phyloP scores from a whole-genome alignment of 2,797 vertebrate species.

The Acanthurus leucopareius region DNA sequence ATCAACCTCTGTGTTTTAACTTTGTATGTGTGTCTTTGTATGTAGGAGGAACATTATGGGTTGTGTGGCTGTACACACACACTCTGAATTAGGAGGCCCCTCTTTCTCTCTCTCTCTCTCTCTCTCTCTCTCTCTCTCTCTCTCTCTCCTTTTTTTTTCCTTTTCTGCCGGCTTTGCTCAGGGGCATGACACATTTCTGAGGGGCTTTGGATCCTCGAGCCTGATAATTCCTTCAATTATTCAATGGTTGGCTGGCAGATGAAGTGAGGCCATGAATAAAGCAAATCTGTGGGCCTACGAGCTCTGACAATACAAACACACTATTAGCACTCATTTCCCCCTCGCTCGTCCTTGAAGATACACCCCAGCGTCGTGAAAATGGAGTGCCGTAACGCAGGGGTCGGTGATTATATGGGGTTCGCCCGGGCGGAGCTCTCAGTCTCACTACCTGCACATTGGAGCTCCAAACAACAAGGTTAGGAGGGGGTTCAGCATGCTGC shows the following conservation, averaged over 20 bases:
- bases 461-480: constrained; percentile 48
- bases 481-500: constrained; percentile 9
- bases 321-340: constrained; percentile 69
- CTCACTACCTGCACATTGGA: constrained; percentile 51
- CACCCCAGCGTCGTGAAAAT: constrained; percentile 34
- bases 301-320: constrained; percentile 73
- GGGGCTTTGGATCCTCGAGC: constrained; percentile 81
- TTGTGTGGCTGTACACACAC: constrained; percentile 51
- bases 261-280: constrained; percentile 81
- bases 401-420: constrained; percentile 51
- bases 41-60: constrained; percentile 73
- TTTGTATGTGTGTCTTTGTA: constrained; percentile 60
- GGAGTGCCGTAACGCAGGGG: constrained; percentile 36
- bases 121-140: constrained; percentile 41
- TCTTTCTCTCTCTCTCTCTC: constrained; percentile 31
- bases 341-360: constrained; percentile 68
- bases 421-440: constrained; percentile 23
- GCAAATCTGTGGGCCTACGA: constrained; percentile 74
- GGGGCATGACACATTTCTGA: constrained; percentile 84
- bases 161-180: constrained; percentile 78
- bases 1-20: constrained; percentile 76
- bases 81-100: constrained; percentile 67
- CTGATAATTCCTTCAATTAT: constrained; percentile 86
- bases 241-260: constrained; percentile 80
- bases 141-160: constrained; percentile 17